Evolutionary conservation across 2,797 vertebrate genomes (phyloP).

Genomic region (Hoplostethus atlanticus): DNA sequence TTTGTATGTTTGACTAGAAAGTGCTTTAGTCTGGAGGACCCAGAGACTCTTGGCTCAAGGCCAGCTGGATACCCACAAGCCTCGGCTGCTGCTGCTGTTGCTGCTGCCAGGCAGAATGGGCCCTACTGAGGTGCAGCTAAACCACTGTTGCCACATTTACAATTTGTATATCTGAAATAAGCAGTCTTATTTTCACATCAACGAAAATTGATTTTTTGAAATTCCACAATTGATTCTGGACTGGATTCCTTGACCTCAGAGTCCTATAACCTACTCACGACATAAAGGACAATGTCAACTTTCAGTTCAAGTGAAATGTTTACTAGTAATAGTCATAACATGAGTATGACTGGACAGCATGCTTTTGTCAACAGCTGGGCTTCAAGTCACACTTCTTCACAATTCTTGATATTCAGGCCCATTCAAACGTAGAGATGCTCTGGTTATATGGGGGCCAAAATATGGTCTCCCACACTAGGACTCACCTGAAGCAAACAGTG

Average conservation of each 20-base stretch:
- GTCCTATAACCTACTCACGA: neutral
- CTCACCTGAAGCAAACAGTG: conserved; percentile 52
- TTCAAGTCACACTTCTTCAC: neutral
- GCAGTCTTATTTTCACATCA: too few relatives aligned
- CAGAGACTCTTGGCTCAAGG: conserved; percentile 38
- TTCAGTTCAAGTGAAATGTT: conserved; percentile 1
- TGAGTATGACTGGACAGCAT: neutral
- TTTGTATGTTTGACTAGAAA: conserved; percentile 11
- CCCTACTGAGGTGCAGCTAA: conserved; percentile 31
- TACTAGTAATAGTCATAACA: neutral
- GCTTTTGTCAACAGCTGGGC: neutral
- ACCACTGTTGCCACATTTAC: conserved; percentile 30
- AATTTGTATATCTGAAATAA: conserved; percentile 3
- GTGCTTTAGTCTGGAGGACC: conserved; percentile 51
- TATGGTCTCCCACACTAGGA: conserved; percentile 6
- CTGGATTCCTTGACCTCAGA: neutral
- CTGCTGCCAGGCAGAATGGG: conserved; percentile 50
- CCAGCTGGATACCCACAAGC: conserved; percentile 58
- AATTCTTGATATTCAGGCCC: neutral
- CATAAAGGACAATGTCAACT: too few relatives aligned
- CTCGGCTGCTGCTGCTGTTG: conserved; percentile 44
- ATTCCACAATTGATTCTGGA: conserved; percentile 1
- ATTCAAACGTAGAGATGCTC: conserved; percentile 21
- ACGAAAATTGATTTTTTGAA: too few relatives aligned
- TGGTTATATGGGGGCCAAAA: conserved; percentile 17